phyloP scores from a whole-genome alignment of 2,888 invertebrate species.

The Drosophila bunnanda region DNA sequence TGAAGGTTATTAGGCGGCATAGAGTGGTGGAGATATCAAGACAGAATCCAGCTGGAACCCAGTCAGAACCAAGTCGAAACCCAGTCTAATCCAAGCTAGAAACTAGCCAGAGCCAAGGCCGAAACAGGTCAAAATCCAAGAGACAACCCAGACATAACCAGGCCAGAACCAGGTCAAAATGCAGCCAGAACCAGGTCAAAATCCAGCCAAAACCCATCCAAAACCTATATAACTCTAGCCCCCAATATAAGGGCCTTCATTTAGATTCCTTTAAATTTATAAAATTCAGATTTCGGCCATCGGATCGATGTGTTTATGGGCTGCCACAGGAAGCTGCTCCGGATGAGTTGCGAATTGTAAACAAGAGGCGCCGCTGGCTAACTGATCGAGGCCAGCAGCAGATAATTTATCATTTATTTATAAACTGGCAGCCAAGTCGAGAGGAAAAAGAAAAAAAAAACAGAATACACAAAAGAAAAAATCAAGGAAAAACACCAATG shows the following conservation, averaged over 20 bases:
- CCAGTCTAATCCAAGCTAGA: background rate
- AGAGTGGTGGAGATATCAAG: accelerated
- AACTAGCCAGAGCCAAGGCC: too few relatives aligned
- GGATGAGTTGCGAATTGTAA: constrained; percentile 36
- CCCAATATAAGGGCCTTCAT: background rate
- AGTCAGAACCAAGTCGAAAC: background rate
- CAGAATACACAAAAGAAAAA: constrained; percentile 8
- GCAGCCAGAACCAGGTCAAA: background rate
- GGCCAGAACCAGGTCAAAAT: background rate
- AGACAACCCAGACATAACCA: background rate
- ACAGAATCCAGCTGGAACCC: accelerated
- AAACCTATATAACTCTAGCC: background rate
- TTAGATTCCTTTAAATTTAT: background rate
- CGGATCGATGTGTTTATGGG: constrained; percentile 27
- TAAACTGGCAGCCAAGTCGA: constrained; percentile 53
- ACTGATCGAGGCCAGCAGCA: constrained; percentile 39
- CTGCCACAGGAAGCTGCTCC: constrained; percentile 26
- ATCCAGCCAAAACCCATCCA: background rate
- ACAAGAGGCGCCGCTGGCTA: constrained; percentile 40
- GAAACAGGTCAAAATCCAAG: background rate
- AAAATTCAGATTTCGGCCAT: constrained; percentile 4
- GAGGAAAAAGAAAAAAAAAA: background rate
- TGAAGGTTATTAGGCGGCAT: too few relatives aligned
- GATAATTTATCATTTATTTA: constrained; percentile 80
- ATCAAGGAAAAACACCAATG: constrained; percentile 3